phyloP scores from a whole-genome alignment of 2,113 vertebrate species.

The Paedocypris sp. region DNA sequence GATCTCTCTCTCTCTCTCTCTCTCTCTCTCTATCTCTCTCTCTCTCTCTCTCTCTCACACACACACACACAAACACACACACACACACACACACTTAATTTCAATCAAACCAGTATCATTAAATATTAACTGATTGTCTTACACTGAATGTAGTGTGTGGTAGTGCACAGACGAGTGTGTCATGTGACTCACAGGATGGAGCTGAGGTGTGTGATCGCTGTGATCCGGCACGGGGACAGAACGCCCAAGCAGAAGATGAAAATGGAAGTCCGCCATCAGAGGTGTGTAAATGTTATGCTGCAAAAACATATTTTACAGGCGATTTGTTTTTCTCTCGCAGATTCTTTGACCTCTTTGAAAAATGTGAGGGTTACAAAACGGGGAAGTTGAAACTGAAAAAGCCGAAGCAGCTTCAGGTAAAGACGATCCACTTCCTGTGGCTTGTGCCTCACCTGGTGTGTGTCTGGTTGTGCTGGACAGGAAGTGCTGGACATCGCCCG shows the following conservation, averaged over 20 bases:
- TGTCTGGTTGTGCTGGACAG: constrained; percentile 44
- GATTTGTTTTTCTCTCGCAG: constrained; percentile 51
- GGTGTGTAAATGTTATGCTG: constrained; percentile 46
- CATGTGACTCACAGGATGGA: constrained; percentile 75
- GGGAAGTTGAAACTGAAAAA: constrained; percentile 83
- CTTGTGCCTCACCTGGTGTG: background rate
- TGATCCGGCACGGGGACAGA: constrained; percentile 80
- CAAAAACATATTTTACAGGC: background rate
- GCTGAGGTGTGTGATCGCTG: constrained; percentile 79
- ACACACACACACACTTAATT: too few relatives aligned
- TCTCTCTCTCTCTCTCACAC: too few relatives aligned
- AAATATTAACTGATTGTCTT: too few relatives aligned
- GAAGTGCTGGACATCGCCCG: constrained; percentile 82
- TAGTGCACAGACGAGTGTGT: too few relatives aligned
- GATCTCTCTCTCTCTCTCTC: too few relatives aligned
- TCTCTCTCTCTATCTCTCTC: too few relatives aligned
- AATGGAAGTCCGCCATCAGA: constrained; percentile 79
- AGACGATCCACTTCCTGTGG: background rate
- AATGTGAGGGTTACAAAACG: constrained; percentile 78
- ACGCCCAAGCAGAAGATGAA: constrained; percentile 91
- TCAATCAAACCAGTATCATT: too few relatives aligned
- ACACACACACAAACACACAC: too few relatives aligned
- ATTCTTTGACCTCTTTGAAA: constrained; percentile 88
- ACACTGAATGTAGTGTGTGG: too few relatives aligned
- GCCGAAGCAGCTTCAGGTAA: constrained; percentile 77